phyloP scores from a whole-genome alignment of 2,888 invertebrate genomes.

The Epinotia ramella region DNA sequence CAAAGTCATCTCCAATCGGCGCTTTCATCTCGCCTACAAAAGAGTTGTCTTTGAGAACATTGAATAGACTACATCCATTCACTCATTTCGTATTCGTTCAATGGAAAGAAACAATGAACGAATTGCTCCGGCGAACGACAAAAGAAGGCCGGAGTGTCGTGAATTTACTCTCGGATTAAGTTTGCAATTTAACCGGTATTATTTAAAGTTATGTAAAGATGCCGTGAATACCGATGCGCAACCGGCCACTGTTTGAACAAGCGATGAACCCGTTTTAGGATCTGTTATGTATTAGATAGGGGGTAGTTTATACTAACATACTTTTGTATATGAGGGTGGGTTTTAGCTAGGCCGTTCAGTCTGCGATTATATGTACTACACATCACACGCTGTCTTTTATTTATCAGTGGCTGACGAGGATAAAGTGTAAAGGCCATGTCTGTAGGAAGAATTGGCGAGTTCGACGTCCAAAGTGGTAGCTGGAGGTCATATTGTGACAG shows the following conservation, averaged over 20 bases:
- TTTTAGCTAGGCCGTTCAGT: no score
- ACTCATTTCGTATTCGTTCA: conserved; percentile 58
- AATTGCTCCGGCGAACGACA: conserved; percentile 57
- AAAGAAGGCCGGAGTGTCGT: conserved; percentile 54
- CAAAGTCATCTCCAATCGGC: conserved; percentile 59
- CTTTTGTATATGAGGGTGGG: no score
- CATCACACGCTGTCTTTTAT: no score
- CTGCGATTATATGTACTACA: no score
- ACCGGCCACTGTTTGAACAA: neutral
- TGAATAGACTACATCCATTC: conserved; percentile 57
- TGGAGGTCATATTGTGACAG: no score
- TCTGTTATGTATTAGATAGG: no score
- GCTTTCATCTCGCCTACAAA: conserved; percentile 62
- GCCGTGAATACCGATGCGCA: conserved; percentile 5
- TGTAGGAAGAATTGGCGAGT: no score
- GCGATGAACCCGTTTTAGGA: neutral
- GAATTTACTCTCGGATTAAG: conserved; percentile 46
- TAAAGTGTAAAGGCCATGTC: no score
- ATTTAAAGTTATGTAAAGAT: conserved; percentile 23
- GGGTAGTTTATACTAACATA: no score
- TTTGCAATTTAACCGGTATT: conserved; percentile 33
- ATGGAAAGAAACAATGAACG: conserved; percentile 65
- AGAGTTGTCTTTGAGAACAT: conserved; percentile 66
- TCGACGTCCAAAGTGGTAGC: no score
- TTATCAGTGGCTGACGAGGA: no score